phyloP scores from a whole-genome alignment of 2,888 invertebrate genomes.

The Pyrrhosoma nymphula region DNA sequence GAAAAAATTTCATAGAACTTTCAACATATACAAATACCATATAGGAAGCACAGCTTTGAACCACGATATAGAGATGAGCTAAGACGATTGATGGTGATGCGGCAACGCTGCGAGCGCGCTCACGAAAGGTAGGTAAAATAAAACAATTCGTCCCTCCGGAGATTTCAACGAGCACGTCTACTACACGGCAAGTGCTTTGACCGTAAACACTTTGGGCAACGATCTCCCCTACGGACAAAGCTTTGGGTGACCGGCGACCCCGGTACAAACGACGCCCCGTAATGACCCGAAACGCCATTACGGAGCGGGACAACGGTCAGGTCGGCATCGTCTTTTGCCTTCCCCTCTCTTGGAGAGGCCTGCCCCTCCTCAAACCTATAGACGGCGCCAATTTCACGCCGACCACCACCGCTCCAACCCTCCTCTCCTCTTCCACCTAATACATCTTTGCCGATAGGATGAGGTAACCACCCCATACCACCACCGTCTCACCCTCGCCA shows the following conservation, averaged over 20 bases:
- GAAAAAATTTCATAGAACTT: too few species aligned
- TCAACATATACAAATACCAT: too few species aligned
- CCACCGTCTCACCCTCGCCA: neutral
- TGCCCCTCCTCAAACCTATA: neutral
- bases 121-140: too few species aligned
- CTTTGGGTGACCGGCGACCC: neutral
- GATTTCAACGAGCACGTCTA: slow-evolving; percentile 30
- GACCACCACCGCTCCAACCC: neutral
- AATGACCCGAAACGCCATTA: slow-evolving; percentile 44
- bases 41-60: too few species aligned
- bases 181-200: neutral
- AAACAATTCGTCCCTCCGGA: neutral
- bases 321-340: neutral
- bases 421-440: neutral
- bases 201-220: slow-evolving; percentile 11
- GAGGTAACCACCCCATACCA: neutral
- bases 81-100: too few species aligned
- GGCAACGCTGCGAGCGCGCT: too few species aligned
- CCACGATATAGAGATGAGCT: too few species aligned
- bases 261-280: slow-evolving; percentile 29
- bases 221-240: neutral
- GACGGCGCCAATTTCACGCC: slow-evolving; percentile 43
- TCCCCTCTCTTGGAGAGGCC: neutral
- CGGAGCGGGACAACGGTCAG: neutral
- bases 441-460: slow-evolving; percentile 17